Base-by-base conservation (phyloP, 2,888 invertebrate species). In the Euzetes globulus region DNA sequence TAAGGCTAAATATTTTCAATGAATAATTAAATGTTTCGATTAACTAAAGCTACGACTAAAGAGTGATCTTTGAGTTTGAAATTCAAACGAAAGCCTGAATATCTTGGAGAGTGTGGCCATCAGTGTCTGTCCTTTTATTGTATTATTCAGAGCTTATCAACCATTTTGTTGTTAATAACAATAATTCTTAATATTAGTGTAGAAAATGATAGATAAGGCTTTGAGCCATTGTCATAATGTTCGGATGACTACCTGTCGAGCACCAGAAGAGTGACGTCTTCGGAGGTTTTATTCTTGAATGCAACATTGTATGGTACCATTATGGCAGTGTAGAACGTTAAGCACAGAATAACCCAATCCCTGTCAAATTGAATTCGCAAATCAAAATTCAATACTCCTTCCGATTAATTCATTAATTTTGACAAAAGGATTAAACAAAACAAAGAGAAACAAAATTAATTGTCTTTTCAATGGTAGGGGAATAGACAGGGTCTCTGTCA, bases 221-320 rank as follows among this genome's bases (percentile, higher is more conserved):
- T 4, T 17, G 29, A 65, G 11, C 1, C 3, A n/a, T 37, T 1
- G 41, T 41, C 41, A 41, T 41, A 9, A 41, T 41, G 13, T 41
- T 41, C 41, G 33, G 11, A 68, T 19, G 19, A 47, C 17, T 72
- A 77, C 77, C 76, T 76, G 86, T 95, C 84, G 84, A 94, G 92
- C 82, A 94, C 94, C 81, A 95, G 88, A 81, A 94, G 87, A 80
- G 92, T 93, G 79, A 94, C 94, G 85, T 94, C 94, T 85, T 94
- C 94, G 84, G 93, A 92, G 80, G 95, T 97, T 86, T 98, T 98
- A 87, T 96, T 97, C 87, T 97, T 96, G 88, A 99, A 99, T 84
- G 99, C 97, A 82, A 98, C 97, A 86, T 99, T 99, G 87, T 96
- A 99, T 80, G 99, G 99, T 82, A 98, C 97, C 94, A 88, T 86